Base-by-base conservation (phyloP, 2,113 vertebrate genomes). In the Ciconia maguari region DNA sequence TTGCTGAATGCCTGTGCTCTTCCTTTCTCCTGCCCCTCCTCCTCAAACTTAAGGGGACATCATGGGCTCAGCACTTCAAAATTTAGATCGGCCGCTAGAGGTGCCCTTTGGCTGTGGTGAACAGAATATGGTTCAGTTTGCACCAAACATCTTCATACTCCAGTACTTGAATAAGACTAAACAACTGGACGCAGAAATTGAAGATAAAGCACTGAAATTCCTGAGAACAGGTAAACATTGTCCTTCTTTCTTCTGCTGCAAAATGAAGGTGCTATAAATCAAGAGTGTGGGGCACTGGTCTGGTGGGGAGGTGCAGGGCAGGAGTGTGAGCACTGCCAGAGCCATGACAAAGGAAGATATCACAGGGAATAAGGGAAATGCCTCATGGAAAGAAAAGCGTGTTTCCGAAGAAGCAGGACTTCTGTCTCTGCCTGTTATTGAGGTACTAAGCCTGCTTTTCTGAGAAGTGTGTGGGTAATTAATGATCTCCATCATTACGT, bases 91-190 rank as follows among this genome's bases (percentile, higher is more conserved):
- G 27, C 98, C 99, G n/a, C 97, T 99, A 42, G 54, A 89, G 48
- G 98, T 98, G 98, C 98, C 98, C 4, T 97, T 97, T 14, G 98
- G 98, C 71, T 99, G 98, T 19, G 98, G 99, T 7, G 98, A 99
- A 83, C 99, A 99, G 96, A 99, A 99, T 96, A 99, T 99, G 99
- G 51, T 99, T 79, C 86, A 78, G 32, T 99, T 99, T 34, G 98
- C 98, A 19, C 98, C 99, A 21, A 99, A 99, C 82, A 98, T 99
- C 97, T 99, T 98, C 71, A 95, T 99, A 86, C 98, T 99, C n/a
- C 97, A 98, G 72, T 99, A 99, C 94, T 96, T 99, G 96, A 96
- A 98, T 32, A 98, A 97, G 91, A 98, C 98, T 4, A 94, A 95
- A 42, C 98, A 98, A 96, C 96, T 98, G 85, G 97, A 97, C 2